phyloP scores from a whole-genome alignment of 2,113 vertebrate genomes.

The Megaceryle maxima region DNA sequence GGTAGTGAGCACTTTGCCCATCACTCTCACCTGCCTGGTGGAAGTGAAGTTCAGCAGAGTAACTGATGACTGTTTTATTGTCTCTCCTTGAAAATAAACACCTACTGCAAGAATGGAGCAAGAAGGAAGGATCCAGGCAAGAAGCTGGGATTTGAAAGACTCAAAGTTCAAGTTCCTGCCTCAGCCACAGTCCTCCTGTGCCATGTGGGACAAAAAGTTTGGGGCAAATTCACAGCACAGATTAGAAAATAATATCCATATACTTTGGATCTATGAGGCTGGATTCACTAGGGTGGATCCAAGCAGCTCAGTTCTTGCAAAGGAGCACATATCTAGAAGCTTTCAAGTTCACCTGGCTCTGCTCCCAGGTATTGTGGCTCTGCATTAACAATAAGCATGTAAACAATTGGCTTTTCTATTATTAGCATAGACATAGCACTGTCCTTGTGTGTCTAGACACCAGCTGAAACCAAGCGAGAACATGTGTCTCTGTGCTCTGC shows the following conservation, averaged over 20 bases:
- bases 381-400: background rate
- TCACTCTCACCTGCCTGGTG: background rate
- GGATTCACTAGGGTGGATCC: background rate
- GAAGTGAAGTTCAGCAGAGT: background rate
- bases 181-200: background rate
- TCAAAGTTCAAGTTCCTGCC: background rate
- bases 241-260: background rate
- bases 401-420: background rate
- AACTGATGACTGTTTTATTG: background rate
- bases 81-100: background rate
- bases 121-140: background rate
- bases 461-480: background rate
- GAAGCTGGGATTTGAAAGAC: background rate
- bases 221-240: background rate
- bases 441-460: background rate
- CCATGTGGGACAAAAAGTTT: background rate
- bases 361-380: background rate
- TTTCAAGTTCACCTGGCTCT: background rate
- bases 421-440: background rate
- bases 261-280: background rate
- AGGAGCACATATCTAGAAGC: background rate
- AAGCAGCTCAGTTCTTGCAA: background rate
- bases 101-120: background rate
- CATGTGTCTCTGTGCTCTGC: background rate
- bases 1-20: background rate